Conservation (phyloP, 2,113 vertebrate species). For the Pagrus major region DNA sequence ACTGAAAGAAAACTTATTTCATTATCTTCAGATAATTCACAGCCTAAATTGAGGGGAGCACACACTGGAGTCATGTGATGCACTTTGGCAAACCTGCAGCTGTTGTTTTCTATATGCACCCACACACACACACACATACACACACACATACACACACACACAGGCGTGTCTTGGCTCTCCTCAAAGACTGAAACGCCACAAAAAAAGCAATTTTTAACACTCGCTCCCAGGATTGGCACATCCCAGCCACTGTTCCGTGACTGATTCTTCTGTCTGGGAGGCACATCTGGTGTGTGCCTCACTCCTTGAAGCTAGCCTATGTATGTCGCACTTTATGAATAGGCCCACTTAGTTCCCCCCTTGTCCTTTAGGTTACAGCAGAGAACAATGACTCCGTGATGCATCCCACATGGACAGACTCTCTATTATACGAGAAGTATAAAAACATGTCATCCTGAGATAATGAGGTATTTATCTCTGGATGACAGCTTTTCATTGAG, state of each 20-base stretch:
- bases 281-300: not conserved
- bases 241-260: not conserved
- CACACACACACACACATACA: too few relatives aligned
- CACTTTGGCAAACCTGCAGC: not conserved
- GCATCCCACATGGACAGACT: not conserved
- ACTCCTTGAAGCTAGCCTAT: not conserved
- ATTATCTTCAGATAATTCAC: not conserved
- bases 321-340: not conserved
- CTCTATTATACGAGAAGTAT: not conserved
- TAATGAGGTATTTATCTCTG: not conserved
- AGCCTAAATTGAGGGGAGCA: too few relatives aligned
- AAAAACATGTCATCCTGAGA: not conserved
- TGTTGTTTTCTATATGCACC: not conserved
- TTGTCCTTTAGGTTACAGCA: conserved; percentile 1
- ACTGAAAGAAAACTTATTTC: not conserved
- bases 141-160: too few relatives aligned
- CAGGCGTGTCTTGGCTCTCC: not conserved
- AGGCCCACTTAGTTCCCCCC: not conserved
- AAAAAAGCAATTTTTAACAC: not conserved
- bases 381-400: not conserved
- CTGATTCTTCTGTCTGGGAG: not conserved
- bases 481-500: not conserved
- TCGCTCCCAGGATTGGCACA: not conserved
- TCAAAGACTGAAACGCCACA: not conserved
- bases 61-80: not conserved